These are phyloP conservation scores for Eucidaris tribuloides DNA, from an alignment of 35 echinoderm and acorn worm genomes.

Conservation along the genomic window DNA sequence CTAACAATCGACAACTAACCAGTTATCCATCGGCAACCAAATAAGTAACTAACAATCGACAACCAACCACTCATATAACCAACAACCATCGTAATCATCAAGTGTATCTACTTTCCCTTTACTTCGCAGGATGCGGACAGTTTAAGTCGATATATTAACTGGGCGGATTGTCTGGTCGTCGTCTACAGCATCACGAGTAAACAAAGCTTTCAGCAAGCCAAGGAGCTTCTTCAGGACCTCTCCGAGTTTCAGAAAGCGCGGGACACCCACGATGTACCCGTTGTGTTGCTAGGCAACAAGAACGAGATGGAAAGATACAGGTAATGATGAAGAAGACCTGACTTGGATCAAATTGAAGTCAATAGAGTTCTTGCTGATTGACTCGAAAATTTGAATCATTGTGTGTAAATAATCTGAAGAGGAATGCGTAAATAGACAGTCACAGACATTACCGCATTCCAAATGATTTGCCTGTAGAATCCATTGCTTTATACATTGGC, in stretches of 20 bases:
- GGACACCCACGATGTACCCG: conserved; percentile 72
- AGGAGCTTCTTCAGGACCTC: conserved; percentile 83
- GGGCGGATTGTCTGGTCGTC: conserved; percentile 84
- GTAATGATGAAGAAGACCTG: too few relatives aligned
- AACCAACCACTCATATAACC: not conserved
- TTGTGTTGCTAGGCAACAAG: conserved; percentile 93
- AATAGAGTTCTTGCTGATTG: too few relatives aligned
- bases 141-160: conserved; percentile 77
- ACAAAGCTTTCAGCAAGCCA: conserved; percentile 85
- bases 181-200: conserved; percentile 97
- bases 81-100: not conserved
- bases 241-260: conserved; percentile 85
- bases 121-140: conserved; percentile 67
- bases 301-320: conserved; percentile 96
- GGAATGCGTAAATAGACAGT: too few relatives aligned
- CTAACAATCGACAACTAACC: not conserved
- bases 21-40: not conserved
- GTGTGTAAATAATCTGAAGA: too few relatives aligned
- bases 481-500: too few relatives aligned
- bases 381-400: too few relatives aligned
- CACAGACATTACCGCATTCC: too few relatives aligned
- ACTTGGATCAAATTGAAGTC: too few relatives aligned
- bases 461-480: too few relatives aligned
- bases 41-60: not conserved
- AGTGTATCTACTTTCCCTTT: not conserved